Base-by-base conservation (phyloP, 2,888 invertebrate genomes). In the Oxycera nigricornis region DNA sequence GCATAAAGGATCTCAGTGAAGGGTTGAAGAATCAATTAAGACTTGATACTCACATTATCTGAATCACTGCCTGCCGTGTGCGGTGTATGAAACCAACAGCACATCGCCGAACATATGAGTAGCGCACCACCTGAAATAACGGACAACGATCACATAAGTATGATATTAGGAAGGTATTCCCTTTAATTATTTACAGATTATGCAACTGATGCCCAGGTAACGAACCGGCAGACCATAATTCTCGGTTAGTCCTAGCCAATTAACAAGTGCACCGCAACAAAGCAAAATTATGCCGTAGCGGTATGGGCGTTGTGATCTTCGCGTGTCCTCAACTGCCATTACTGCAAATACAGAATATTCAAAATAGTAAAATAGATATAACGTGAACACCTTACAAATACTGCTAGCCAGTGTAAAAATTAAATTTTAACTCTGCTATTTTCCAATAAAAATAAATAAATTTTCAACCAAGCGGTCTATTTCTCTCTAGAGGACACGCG, bases 211-310 rank as follows among this genome's bases (percentile, higher is more conserved):
- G 77, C 91, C 91, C 78, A 91, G 89, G 83, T 91, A 92, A 81
- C 91, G 87, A 78, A 91, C 90, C 4, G 91, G 91, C 83, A 91
- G 91, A 73, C 91, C 90, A 82, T 91, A 91, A 83, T 90, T 90
- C 81, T 91, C 91, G 0, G 91, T 91, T 77, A 91, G 86, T 26
- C 91, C 91, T 77, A 91, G 86, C 91, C 92, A 91, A 86, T 92
- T 92, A 83, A 91, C 91, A 52, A 91, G 87, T 22, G 91, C 91
- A 24, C 91, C 91, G 72, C 91, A 88, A 82, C 91, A 91, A 70
- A 92, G 86, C 80, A 91, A 83, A 77, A 91, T 90, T 89, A 91
- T 91, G 79, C 91, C 91, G 81, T 91, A 91, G 76, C 91, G 88
- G 86, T 91, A 92, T 74, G 91, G 91, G 80, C 90, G 87, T 84